These are phyloP conservation scores for Norana najaformis DNA, from an alignment of 2,888 invertebrate species.

Conservation along the genomic window DNA sequence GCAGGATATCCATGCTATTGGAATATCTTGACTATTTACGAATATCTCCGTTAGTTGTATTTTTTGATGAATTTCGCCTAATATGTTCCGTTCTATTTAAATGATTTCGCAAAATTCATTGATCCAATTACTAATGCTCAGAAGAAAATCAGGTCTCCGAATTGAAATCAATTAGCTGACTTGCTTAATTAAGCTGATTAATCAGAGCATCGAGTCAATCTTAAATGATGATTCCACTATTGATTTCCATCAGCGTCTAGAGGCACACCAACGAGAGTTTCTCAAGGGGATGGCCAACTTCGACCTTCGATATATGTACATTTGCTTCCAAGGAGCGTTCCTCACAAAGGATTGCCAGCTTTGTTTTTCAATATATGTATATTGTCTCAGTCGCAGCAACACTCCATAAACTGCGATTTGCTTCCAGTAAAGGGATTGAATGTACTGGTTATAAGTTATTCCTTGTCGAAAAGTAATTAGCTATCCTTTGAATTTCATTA, in stretches of 20 bases:
- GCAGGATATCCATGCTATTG: background rate
- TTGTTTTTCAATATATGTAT: too few relatives aligned
- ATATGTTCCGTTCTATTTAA: background rate
- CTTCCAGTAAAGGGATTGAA: background rate
- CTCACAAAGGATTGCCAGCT: background rate
- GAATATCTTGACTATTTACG: background rate
- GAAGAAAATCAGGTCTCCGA: background rate
- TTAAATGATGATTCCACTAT: slow-evolving; percentile 5
- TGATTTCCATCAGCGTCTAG: background rate
- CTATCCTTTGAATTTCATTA: too few relatives aligned
- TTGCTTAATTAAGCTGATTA: background rate
- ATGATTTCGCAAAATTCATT: background rate
- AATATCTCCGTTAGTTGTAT: background rate
- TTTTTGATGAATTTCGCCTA: too few relatives aligned
- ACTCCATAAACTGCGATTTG: background rate
- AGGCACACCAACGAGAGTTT: background rate
- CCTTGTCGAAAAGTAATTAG: too few relatives aligned
- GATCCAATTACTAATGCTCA: background rate
- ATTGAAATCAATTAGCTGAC: background rate
- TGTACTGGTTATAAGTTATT: too few relatives aligned
- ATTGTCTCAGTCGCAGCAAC: background rate
- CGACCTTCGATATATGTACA: background rate
- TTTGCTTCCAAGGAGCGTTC: background rate
- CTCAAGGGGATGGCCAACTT: background rate
- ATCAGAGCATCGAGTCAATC: background rate